Conservation (phyloP, 2,888 invertebrate genomes). For the Caenorhabditis drosophilae region DNA sequence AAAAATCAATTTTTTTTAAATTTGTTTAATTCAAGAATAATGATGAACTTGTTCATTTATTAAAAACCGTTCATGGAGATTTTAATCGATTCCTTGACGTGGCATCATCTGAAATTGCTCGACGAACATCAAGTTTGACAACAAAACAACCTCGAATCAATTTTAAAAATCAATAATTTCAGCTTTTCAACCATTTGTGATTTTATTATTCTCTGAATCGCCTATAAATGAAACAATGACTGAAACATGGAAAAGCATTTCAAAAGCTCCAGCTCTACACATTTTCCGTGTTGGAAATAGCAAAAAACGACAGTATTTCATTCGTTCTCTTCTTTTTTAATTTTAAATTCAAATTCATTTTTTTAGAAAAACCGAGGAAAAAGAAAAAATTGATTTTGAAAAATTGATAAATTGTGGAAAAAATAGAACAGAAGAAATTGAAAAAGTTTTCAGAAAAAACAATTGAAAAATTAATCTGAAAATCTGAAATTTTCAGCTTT, state of each 20-base stretch:
- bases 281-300: constrained; percentile 41
- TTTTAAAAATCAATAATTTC: constrained; percentile 2
- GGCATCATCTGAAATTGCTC: constrained; percentile 28
- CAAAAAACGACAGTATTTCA: constrained; percentile 23
- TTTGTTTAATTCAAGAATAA: constrained; percentile 20
- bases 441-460: not conserved
- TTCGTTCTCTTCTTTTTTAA: not conserved
- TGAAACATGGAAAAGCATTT: constrained; percentile 34
- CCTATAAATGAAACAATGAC: constrained; percentile 28
- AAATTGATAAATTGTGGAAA: constrained; percentile 31
- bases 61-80: constrained; percentile 33
- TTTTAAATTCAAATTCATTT: not conserved
- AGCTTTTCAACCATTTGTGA: constrained; percentile 42
- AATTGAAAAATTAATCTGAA: not conserved
- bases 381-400: constrained; percentile 31
- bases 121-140: constrained; percentile 25
- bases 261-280: constrained; percentile 31
- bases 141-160: not conserved
- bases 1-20: not conserved
- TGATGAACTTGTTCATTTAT: constrained; percentile 25
- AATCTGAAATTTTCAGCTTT: constrained; percentile 1
- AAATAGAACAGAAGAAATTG: constrained; percentile 8
- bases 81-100: constrained; percentile 38
- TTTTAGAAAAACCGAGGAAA: constrained; percentile 25
- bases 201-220: constrained; percentile 41